A percentile compares a stretch with the other conserved stretches of the same genome.
Evolutionary conservation across 2,888 invertebrate genomes (phyloP).

Genomic region (Polylopha cassiicola): DNA sequence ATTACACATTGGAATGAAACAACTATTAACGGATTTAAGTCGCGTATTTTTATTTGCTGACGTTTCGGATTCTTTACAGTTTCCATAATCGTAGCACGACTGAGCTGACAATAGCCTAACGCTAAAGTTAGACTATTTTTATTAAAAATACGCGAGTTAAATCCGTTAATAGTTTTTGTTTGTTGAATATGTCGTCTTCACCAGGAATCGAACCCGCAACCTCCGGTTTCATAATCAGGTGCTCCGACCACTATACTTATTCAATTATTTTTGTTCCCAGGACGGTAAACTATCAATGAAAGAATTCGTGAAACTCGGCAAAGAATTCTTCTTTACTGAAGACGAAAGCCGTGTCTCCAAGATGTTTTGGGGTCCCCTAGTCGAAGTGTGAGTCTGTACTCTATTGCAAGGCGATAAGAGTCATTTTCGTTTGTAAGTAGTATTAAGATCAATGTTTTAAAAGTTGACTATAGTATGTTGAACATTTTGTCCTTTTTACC

Average conservation of each 20-base stretch:
- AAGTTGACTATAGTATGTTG: conserved; percentile 5
- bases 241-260: background rate
- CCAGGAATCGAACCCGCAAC: too few relatives aligned
- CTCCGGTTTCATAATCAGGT: too few relatives aligned
- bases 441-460: background rate
- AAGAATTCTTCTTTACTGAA: conserved; percentile 87
- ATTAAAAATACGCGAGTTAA: too few relatives aligned
- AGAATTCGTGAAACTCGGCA: conserved; percentile 88
- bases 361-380: conserved; percentile 91
- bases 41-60: too few relatives aligned
- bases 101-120: too few relatives aligned
- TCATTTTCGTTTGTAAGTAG: conserved; percentile 7
- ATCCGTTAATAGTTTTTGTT: too few relatives aligned
- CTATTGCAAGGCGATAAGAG: conserved; percentile 9
- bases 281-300: conserved; percentile 86
- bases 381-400: conserved; percentile 63
- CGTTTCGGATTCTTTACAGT: too few relatives aligned
- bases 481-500: conserved; percentile 23
- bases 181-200: too few relatives aligned
- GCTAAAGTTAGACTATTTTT: too few relatives aligned
- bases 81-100: too few relatives aligned
- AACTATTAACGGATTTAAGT: too few relatives aligned
- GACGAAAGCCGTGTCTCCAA: conserved; percentile 86
- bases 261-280: conserved; percentile 36
- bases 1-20: too few relatives aligned